These are phyloP conservation scores for Eospalax fontanierii DNA, from an alignment of 2,797 vertebrate species.

Conservation along the genomic window DNA sequence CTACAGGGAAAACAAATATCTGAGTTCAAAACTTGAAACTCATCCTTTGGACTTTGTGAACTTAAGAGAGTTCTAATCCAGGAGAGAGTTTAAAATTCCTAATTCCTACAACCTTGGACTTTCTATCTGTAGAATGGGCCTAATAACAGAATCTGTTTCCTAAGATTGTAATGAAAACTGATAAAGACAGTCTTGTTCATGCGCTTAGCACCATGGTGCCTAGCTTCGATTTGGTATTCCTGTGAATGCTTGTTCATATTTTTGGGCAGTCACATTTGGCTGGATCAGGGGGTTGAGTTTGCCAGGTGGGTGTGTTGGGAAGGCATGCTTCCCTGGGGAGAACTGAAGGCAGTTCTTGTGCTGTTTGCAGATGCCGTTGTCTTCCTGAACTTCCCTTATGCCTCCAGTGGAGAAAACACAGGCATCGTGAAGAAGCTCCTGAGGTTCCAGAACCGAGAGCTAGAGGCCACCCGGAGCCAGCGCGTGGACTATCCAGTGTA, in stretches of 20 bases:
- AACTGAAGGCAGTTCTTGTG: slow-evolving; percentile 69
- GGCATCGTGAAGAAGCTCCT: slow-evolving; percentile 93
- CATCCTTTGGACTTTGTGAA: neutral
- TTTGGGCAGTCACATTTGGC: neutral
- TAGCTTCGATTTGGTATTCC: neutral
- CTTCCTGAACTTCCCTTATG: slow-evolving; percentile 93
- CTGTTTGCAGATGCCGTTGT: slow-evolving; percentile 91
- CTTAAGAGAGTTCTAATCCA: neutral
- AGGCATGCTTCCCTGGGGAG: neutral
- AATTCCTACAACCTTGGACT: neutral
- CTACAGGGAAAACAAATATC: neutral
- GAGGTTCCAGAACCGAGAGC: slow-evolving; percentile 91
- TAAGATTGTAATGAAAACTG: neutral
- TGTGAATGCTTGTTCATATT: neutral
- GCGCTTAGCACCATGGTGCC: neutral
- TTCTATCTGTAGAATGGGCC: neutral
- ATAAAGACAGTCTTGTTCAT: neutral
- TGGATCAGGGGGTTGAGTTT: neutral
- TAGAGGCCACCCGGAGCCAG: slow-evolving; percentile 91
- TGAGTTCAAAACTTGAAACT: neutral
- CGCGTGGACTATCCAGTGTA: slow-evolving; percentile 93
- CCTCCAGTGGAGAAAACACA: slow-evolving; percentile 93
- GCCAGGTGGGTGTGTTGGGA: neutral
- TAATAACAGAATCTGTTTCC: neutral
- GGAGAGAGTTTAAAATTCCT: too few species aligned